Conservation (phyloP, 2,113 vertebrate genomes). For the Catharus bicknelli region DNA sequence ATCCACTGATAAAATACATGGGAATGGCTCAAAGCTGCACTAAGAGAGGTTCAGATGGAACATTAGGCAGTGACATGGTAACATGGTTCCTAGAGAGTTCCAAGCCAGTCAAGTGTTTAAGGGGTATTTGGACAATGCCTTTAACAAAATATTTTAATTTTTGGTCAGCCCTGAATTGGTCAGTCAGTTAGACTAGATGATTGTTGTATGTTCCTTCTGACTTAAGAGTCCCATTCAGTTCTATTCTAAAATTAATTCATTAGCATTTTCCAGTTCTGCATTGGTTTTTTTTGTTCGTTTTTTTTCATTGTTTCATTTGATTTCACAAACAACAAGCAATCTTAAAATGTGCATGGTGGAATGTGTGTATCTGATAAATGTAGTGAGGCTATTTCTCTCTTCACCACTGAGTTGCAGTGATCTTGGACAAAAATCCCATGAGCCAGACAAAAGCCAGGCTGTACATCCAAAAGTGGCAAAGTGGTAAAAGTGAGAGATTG, state of each 20-base stretch:
- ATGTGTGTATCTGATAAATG: background rate
- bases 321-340: background rate
- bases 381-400: background rate
- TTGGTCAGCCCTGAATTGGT: background rate
- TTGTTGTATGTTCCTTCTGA: background rate
- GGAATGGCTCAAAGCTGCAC: background rate
- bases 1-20: rapidly evolving
- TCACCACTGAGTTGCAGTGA: background rate
- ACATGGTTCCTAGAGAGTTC: background rate
- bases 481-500: background rate
- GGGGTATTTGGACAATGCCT: background rate
- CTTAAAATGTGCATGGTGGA: background rate
- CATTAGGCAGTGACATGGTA: background rate
- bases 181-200: background rate
- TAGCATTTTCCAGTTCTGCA: background rate
- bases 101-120: background rate
- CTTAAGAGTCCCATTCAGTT: background rate
- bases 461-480: background rate
- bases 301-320: background rate
- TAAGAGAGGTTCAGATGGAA: background rate
- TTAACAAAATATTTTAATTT: background rate
- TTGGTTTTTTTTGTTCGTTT: background rate
- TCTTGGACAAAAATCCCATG: background rate
- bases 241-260: background rate
- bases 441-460: background rate